Percentiles rank a stretch among this genome's conserved stretches.
phyloP scores from a whole-genome alignment of 2,888 invertebrate species.

The Beris chalybata region DNA sequence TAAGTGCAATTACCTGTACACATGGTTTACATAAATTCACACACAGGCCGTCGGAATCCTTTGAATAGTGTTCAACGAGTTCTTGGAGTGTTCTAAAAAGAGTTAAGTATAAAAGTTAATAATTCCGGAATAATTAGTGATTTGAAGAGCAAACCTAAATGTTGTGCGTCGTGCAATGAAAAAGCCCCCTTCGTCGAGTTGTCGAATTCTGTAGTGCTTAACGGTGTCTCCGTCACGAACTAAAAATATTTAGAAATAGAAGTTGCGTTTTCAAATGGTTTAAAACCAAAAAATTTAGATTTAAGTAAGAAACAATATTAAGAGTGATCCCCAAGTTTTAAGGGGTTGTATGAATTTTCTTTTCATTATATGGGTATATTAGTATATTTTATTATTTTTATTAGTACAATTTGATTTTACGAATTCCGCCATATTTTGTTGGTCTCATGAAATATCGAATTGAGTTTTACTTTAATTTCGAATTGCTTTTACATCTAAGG shows the following conservation, averaged over 20 bases:
- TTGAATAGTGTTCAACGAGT: constrained; percentile 95
- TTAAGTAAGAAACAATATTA: no score
- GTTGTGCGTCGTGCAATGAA: constrained; percentile 98
- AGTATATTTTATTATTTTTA: no score
- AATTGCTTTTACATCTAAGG: no score
- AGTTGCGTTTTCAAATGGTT: background rate
- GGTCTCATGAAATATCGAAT: no score
- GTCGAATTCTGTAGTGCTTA: constrained; percentile 98
- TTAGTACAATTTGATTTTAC: no score
- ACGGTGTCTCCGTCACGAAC: constrained; percentile 99
- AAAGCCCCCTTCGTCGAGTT: constrained; percentile 98
- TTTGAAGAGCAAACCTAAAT: constrained; percentile 62
- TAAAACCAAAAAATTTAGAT: no score
- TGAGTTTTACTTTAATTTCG: no score
- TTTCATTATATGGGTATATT: no score
- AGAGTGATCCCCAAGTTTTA: no score
- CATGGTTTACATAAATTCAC: constrained; percentile 95
- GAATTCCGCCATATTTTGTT: no score
- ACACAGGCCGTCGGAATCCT: constrained; percentile 97
- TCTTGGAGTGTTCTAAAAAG: constrained; percentile 83
- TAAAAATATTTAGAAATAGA: constrained; percentile 56
- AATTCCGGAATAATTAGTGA: constrained; percentile 10
- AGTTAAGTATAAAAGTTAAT: constrained; percentile 2
- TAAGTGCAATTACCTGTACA: constrained; percentile 70
- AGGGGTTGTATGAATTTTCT: no score